Evolutionary conservation across 2,888 invertebrate species (phyloP).

Genomic region (Drosophila quinaria): DNA sequence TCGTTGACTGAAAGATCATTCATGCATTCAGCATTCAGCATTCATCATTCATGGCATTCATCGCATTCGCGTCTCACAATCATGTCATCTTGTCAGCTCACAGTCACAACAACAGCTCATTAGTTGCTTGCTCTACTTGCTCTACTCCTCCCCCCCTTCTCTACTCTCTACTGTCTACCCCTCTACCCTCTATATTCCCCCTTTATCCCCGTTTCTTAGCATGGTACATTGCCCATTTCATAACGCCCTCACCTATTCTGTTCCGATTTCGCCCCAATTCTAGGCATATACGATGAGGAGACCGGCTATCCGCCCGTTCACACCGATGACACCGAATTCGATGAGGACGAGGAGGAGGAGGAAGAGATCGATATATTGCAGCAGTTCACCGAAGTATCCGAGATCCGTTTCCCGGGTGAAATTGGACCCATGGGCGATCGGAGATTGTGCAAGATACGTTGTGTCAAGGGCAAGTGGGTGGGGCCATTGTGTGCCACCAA

Average conservation of each 20-base stretch:
- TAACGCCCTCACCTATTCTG: slow-evolving; percentile 77
- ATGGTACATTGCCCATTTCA: slow-evolving; percentile 77
- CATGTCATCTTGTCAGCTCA: slow-evolving; percentile 22
- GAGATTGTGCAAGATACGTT: slow-evolving; percentile 93
- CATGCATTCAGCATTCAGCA: slow-evolving; percentile 23
- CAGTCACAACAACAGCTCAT: slow-evolving; percentile 60
- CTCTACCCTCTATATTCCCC: slow-evolving; percentile 35
- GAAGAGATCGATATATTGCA: slow-evolving; percentile 84
- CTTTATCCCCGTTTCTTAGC: slow-evolving; percentile 68
- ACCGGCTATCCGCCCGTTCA: slow-evolving; percentile 84
- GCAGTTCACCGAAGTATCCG: slow-evolving; percentile 85
- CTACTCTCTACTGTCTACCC: slow-evolving; percentile 39
- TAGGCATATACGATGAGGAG: slow-evolving; percentile 84
- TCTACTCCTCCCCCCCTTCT: slow-evolving; percentile 37
- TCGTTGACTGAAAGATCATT: slow-evolving; percentile 47
- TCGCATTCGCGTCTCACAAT: slow-evolving; percentile 2
- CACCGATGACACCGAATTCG: slow-evolving; percentile 84
- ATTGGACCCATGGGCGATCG: slow-evolving; percentile 91
- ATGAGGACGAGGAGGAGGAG: slow-evolving; percentile 85
- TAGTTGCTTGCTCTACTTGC: slow-evolving; percentile 71
- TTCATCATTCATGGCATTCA: slow-evolving; percentile 27
- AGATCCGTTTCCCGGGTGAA: slow-evolving; percentile 89
- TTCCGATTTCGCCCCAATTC: slow-evolving; percentile 63
- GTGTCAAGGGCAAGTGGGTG: slow-evolving; percentile 94
- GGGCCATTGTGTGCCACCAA: slow-evolving; percentile 91